Evolutionary conservation across 2,888 invertebrate genomes (phyloP), one percentile per base, ranked within the genome.

Genomic region (Drosophila nr. perissopoda): DNA sequence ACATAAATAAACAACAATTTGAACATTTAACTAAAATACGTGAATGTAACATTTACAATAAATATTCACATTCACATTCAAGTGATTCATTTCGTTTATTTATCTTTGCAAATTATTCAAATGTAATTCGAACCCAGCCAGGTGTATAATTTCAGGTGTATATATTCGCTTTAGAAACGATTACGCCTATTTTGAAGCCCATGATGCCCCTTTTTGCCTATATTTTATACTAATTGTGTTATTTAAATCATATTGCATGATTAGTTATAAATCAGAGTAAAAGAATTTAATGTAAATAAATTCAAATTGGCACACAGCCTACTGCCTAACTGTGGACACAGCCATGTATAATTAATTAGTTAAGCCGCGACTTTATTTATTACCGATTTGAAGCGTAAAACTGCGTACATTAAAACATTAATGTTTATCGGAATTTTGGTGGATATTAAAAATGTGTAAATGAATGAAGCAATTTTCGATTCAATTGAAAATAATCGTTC

Each of bases 21-120:
- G 10, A 33, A 49, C 51, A 65, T 40, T 59, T 33, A 59, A 6
- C 31, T 59, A 49, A 29, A 57, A 16, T 40, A 60, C n/a, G 21
- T 52, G 21, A 46, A 25, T 8, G 42, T 8, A 25, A 40, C 60
- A 40, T 21, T 42, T 36, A 42, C 13, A 29, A 29, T 3, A 25
- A n/a, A 48, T 18, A 56, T 40, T 4, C 29, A n/a, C 16, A 11
- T 42, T 25, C 29, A 2, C 16, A 11, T 42, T 25, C 29, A 2
- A 38, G 31, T 38, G 21, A 29, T 21, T 60, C 52, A 57, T 57
- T 40, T 56, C n/a, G 51, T 38, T 65, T 53, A 53, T 51, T 78
- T 54, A 67, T 61, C 38, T 29, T 29, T 42, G 18, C 70, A 53
- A 61, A 61, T 65, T 34, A 33, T 13, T 56, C 63, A 70, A 72